These are phyloP conservation scores for Sebastes cheni DNA, from an alignment of 2,797 vertebrate genomes.

Conservation along the genomic window DNA sequence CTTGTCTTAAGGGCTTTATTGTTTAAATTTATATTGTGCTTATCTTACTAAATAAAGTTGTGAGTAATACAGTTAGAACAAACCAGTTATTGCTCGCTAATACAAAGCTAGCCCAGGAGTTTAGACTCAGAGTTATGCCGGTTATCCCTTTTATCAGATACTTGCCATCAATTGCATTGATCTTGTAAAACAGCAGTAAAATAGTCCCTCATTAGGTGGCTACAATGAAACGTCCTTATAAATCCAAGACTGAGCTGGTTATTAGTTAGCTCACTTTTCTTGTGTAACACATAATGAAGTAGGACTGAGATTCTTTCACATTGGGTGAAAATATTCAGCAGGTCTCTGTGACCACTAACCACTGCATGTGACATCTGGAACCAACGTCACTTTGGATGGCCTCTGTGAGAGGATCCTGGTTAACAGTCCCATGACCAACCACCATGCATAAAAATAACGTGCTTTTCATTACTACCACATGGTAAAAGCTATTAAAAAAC, in stretches of 20 bases:
- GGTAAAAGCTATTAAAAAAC: background rate
- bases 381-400: background rate
- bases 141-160: background rate
- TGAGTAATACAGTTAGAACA: background rate
- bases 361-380: slow-evolving; percentile 44
- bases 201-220: background rate
- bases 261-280: background rate
- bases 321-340: slow-evolving; percentile 50
- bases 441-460: background rate
- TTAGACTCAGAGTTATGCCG: background rate
- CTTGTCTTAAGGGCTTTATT: background rate
- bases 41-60: background rate
- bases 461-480: background rate
- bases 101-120: background rate
- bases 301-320: slow-evolving; percentile 36
- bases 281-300: background rate
- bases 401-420: slow-evolving; percentile 18
- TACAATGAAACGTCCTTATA: background rate
- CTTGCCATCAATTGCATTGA: background rate
- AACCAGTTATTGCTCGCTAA: background rate
- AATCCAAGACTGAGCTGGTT: background rate
- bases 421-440: slow-evolving; percentile 26
- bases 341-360: slow-evolving; percentile 33
- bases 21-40: background rate
- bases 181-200: background rate